Conservation (phyloP, 2,113 vertebrate genomes). For the Spilogale gracilis region DNA sequence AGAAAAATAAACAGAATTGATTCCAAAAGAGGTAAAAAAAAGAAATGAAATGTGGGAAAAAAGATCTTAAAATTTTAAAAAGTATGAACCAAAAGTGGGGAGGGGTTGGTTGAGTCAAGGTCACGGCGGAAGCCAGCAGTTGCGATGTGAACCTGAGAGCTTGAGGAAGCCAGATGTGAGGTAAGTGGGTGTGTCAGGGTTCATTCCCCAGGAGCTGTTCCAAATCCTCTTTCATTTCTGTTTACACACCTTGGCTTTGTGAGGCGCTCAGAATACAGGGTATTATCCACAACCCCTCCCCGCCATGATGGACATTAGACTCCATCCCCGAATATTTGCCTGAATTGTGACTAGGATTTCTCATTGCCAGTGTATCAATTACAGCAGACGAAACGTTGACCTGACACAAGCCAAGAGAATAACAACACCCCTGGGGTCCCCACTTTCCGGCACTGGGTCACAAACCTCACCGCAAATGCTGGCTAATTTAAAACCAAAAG, state of each 20-base stretch:
- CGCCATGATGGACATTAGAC: neutral
- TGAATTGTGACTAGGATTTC: neutral
- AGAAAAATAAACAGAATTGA: neutral
- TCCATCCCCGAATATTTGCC: neutral
- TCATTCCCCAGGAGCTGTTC: too few species aligned
- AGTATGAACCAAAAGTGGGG: neutral
- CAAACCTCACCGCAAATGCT: neutral
- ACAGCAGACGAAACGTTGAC: neutral
- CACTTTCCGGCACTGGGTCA: neutral
- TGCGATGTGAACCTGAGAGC: rapidly evolving
- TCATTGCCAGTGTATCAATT: neutral
- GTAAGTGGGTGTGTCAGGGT: neutral
- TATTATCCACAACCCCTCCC: neutral
- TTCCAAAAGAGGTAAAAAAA: neutral
- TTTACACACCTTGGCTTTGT: neutral
- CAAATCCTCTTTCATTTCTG: too few species aligned
- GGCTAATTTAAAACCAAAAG: neutral
- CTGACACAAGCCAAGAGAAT: neutral
- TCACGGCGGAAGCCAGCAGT: neutral
- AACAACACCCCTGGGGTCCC: neutral
- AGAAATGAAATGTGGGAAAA: neutral
- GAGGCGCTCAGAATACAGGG: too few species aligned
- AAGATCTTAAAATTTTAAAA: neutral
- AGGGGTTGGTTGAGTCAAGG: neutral
- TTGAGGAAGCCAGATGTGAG: rapidly evolving